phyloP scores from a whole-genome alignment of 1,140 invertebrate genomes.

The Neodiprion lecontei region DNA sequence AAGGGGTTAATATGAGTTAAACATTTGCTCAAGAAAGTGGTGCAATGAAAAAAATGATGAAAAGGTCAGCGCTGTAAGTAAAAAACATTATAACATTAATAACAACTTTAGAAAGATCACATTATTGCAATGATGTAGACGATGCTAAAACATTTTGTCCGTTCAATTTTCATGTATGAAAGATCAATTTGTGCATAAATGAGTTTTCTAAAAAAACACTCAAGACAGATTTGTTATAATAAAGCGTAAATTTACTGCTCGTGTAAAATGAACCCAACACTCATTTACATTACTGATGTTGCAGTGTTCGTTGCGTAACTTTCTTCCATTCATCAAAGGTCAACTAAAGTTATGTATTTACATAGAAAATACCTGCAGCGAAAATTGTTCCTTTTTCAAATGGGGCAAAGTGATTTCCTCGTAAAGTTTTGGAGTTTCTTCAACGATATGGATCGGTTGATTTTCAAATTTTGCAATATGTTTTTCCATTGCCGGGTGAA shows the following conservation, averaged over 20 bases:
- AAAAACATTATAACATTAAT: conserved; percentile 17
- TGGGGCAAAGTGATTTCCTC: conserved; percentile 78
- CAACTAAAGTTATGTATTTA: conserved; percentile 11
- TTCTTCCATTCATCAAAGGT: too few species aligned
- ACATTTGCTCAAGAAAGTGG: conserved; percentile 13
- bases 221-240: too few species aligned
- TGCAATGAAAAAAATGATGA: conserved; percentile 11
- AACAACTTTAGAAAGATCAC: conserved; percentile 6
- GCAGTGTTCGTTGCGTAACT: too few species aligned
- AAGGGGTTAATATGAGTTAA: background rate
- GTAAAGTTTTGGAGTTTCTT: conserved; percentile 88
- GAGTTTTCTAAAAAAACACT: too few species aligned
- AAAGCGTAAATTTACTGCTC: too few species aligned
- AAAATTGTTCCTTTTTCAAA: conserved; percentile 74
- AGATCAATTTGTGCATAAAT: too few species aligned
- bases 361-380: conserved; percentile 70
- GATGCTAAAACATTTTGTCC: conserved; percentile 6
- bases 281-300: too few species aligned
- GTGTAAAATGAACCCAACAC: too few species aligned
- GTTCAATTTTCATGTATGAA: background rate
- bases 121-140: background rate
- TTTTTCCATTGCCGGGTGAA: conserved; percentile 91
- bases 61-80: conserved; percentile 17
- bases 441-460: conserved; percentile 76
- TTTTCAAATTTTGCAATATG: conserved; percentile 87